Base-by-base conservation (phyloP, 1,140 invertebrate genomes). In the Papilio polyxenes region DNA sequence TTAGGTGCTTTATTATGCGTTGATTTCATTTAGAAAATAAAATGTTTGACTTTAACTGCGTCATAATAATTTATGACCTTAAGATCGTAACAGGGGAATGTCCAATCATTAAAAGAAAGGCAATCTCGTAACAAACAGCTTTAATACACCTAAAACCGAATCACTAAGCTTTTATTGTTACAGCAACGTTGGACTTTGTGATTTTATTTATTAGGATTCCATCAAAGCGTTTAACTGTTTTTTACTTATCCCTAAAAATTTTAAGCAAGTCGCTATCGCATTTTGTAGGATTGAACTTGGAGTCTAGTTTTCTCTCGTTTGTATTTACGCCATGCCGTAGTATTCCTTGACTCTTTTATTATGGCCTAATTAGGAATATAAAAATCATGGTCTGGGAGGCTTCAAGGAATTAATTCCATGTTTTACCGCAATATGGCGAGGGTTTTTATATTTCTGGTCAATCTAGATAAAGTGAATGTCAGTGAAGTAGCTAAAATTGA, bases 91-190 rank as follows among this genome's bases (percentile, higher is more conserved):
- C 74, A 9, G 74, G 75, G 75, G n/a, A 49, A 51, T 51, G 48
- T 77, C 48, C 75, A 31, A 77, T 77, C 75, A 77, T 77, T 77
- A 77, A 77, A 77, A 77, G 44, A 77, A 53, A 53, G 13, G 44
- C 75, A 51, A 77, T 77, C 53, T 77, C 75, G 75, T 77, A 77
- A 77, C 75, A 77, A 77, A 77, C 48, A 53, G 75, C 75, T 77
- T 56, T 77, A 77, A 77, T 77, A 77, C 75, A 77, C 49, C 75
- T 77, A 77, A 77, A 77, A 53, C 44, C 48, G 49, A 77, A 77
- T 77, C 75, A 77, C 75, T 77, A 56, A 31, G 75, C n/a, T 77
- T 77, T 77, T 77, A 77, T 77, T 53, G 75, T 53, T 23, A 4
- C 9, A 53, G 20, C 23, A 51, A 56, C 75, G 49, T 51, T 77